Evolutionary conservation across 2,113 vertebrate species (phyloP).

Genomic region (Axis porcinus): DNA sequence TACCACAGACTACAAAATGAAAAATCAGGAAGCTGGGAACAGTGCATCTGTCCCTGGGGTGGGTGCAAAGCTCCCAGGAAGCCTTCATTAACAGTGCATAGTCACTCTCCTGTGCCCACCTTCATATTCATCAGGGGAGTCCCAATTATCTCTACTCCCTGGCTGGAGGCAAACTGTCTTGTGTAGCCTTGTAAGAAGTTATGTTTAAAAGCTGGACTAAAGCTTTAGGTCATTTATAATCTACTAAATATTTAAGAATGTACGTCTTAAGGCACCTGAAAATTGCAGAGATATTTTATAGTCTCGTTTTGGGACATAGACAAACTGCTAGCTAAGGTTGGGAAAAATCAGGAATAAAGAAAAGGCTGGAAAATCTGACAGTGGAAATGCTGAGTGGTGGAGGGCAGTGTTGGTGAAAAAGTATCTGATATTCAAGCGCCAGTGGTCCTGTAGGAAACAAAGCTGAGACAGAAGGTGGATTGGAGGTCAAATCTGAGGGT

Average conservation of each 20-base stretch:
- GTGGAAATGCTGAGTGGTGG: neutral
- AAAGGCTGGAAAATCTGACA: neutral
- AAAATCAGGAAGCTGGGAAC: neutral
- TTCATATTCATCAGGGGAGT: conserved; percentile 59
- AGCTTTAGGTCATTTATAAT: conserved; percentile 76
- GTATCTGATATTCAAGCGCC: fast-evolving
- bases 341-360: neutral
- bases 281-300: conserved; percentile 76
- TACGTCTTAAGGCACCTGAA: conserved; percentile 76
- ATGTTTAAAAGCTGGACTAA: conserved; percentile 71
- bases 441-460: no score
- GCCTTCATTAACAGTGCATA: conserved; percentile 61
- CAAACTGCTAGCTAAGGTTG: neutral
- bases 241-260: conserved; percentile 81
- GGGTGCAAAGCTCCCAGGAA: neutral
- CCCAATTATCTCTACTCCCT: conserved; percentile 44
- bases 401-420: neutral
- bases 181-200: conserved; percentile 67
- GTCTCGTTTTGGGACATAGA: conserved; percentile 59
- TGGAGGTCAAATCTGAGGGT: neutral
- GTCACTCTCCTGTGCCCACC: conserved; percentile 17
- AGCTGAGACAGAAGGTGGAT: neutral
- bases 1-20: neutral
- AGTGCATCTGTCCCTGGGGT: neutral
- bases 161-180: conserved; percentile 64